phyloP scores from a whole-genome alignment of 2,113 vertebrate species.

The Hiodon alosoides region DNA sequence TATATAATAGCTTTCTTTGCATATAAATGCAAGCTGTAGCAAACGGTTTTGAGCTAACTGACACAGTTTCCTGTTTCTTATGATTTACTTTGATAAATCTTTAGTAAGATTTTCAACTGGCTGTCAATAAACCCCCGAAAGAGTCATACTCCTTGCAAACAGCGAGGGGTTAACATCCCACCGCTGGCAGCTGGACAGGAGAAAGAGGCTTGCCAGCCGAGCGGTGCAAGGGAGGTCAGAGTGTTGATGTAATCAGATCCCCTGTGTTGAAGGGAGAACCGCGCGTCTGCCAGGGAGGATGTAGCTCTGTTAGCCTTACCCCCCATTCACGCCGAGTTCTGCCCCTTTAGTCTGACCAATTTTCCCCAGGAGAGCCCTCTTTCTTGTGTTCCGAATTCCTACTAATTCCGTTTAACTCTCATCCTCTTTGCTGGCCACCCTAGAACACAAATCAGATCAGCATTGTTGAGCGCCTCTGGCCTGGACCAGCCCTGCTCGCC shows the following conservation, averaged over 20 bases:
- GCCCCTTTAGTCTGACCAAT: not conserved
- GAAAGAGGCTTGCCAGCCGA: not conserved
- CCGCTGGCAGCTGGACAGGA: not conserved
- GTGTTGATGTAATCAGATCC: not conserved
- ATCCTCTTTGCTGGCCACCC: not conserved
- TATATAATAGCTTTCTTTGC: too few relatives aligned
- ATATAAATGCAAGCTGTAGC: not conserved
- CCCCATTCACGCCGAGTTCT: not conserved
- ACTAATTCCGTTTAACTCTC: constrained; percentile 1
- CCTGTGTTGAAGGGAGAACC: not conserved
- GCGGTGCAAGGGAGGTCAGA: not conserved
- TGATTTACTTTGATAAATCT: too few relatives aligned
- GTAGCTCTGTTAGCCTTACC: not conserved
- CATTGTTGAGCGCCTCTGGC: constrained; percentile 1
- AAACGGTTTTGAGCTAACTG: too few relatives aligned
- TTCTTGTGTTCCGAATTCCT: not conserved
- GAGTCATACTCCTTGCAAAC: too few relatives aligned
- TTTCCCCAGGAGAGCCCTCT: not conserved
- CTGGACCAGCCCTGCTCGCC: constrained; percentile 6
- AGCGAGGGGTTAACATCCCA: not conserved
- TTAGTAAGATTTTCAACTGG: too few relatives aligned
- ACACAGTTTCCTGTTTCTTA: too few relatives aligned
- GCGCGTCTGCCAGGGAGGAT: not conserved
- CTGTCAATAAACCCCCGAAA: too few relatives aligned
- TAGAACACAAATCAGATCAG: constrained; percentile 23